phyloP scores from a whole-genome alignment of 2,113 vertebrate species.

The Gymnocephalus cernua region DNA sequence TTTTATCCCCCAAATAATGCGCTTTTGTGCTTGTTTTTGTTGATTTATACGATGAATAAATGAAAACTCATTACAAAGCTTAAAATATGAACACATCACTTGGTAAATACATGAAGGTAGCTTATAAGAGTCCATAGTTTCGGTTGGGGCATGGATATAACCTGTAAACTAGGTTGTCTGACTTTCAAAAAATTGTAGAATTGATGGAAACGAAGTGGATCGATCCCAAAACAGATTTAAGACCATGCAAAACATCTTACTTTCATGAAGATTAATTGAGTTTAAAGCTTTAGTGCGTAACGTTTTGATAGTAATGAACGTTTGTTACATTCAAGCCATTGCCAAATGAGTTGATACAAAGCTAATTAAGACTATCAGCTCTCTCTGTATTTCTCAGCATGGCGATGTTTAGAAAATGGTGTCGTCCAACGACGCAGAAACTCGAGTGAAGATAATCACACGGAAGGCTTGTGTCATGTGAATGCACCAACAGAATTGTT shows the following conservation, averaged over 20 bases:
- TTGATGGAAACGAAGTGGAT: constrained; percentile 14
- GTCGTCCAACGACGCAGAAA: no score
- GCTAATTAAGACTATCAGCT: no score
- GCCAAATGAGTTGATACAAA: no score
- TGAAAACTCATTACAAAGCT: background rate
- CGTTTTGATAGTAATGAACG: no score
- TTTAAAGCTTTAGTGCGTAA: background rate
- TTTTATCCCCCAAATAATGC: background rate
- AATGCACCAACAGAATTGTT: no score
- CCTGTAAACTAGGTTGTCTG: background rate
- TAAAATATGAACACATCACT: constrained; percentile 18
- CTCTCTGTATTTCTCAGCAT: no score
- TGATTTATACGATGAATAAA: background rate
- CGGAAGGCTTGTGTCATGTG: no score
- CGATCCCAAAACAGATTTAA: background rate
- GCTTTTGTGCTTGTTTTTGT: constrained; percentile 46
- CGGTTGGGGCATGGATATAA: background rate
- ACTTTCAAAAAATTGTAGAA: background rate
- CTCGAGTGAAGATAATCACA: no score
- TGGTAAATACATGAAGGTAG: background rate
- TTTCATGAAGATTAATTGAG: constrained; percentile 11
- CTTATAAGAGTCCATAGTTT: constrained; percentile 18
- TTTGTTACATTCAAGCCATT: no score
- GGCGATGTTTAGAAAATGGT: no score
- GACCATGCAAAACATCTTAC: background rate